phyloP scores from a whole-genome alignment of 2,888 invertebrate species.

The Gryllus longicercus region DNA sequence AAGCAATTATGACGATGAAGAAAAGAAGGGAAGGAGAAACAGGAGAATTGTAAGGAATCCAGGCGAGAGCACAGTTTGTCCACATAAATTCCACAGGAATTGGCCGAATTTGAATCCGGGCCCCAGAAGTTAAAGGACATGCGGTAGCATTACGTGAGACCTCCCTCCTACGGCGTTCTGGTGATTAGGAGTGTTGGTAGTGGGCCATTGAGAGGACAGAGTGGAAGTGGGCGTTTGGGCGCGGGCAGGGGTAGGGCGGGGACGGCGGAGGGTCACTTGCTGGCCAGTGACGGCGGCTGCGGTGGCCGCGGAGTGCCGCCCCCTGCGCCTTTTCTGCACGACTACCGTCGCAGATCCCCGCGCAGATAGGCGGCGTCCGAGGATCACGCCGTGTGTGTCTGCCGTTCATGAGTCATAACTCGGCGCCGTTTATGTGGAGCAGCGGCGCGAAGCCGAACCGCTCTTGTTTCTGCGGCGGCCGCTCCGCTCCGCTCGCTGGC shows the following conservation, averaged over 20 bases:
- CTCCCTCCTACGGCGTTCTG: too few species aligned
- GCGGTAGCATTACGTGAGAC: too few species aligned
- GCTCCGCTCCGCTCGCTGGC: too few species aligned
- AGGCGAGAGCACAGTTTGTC: too few species aligned
- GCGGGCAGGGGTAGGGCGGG: not conserved
- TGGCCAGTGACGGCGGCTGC: not conserved
- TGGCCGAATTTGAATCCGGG: too few species aligned
- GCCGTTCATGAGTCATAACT: constrained; percentile 10
- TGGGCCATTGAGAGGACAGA: not conserved
- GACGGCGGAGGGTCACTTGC: not conserved
- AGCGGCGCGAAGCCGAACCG: not conserved
- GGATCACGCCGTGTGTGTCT: constrained; percentile 3
- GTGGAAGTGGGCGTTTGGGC: not conserved
- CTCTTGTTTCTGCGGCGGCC: too few species aligned
- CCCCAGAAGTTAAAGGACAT: too few species aligned
- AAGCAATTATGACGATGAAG: too few species aligned
- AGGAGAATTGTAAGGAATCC: too few species aligned
- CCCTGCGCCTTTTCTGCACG: not conserved
- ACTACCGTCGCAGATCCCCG: constrained; percentile 17
- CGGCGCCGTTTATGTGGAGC: constrained; percentile 17
- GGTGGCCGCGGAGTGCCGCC: not conserved
- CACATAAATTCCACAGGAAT: too few species aligned
- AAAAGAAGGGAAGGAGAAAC: too few species aligned
- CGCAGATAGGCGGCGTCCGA: not conserved
- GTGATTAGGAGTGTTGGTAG: too few species aligned